Base-by-base conservation (phyloP, 2,888 invertebrate species). In the Belgica antarctica region DNA sequence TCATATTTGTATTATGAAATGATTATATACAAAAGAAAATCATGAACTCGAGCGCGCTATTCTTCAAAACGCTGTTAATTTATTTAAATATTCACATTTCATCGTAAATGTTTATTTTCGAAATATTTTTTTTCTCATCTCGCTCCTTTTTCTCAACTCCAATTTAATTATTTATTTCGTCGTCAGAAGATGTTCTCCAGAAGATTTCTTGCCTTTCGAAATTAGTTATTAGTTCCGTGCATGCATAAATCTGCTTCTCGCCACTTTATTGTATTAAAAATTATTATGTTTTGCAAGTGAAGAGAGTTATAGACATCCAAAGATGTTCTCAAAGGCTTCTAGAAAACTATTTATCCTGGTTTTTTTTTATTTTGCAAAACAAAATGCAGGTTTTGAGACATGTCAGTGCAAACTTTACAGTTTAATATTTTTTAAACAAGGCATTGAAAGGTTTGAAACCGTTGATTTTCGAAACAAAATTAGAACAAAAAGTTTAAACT, bases 291-390 rank as follows among this genome's bases (percentile, higher is more conserved):
- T 47, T 41, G 25, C 27, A 15, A 28, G 17, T 28, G 65, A 27
- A 47, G 41, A 47, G 47, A 66, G 15, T 66, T 66, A 66, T 66
- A 52, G 47, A 47, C 66, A 66, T 66, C 66, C 47, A 66, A 66
- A 46, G 66, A 66, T 66, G 22, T 66, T 66, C 25, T 52, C 66
- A 52, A 28, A 41, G 12, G 41, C 41, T 12, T 15, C n/a, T n/a
- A n/a, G n/a, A n/a, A n/a, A n/a, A n/a, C n/a, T n/a, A n/a, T n/a
- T n/a, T n/a, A n/a, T n/a, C n/a, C n/a, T n/a, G n/a, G n/a, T n/a
- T n/a, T n/a, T n/a, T n/a, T n/a, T n/a, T n/a, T n/a, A n/a, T n/a
- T n/a, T n/a, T n/a, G n/a, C n/a, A n/a, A n/a, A n/a, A n/a, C n/a
- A n/a, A n/a, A n/a, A n/a, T n/a, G n/a, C n/a, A n/a, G n/a, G n/a